Evolutionary conservation across 2,113 vertebrate species (phyloP).

Genomic region (Varanus salvator): DNA sequence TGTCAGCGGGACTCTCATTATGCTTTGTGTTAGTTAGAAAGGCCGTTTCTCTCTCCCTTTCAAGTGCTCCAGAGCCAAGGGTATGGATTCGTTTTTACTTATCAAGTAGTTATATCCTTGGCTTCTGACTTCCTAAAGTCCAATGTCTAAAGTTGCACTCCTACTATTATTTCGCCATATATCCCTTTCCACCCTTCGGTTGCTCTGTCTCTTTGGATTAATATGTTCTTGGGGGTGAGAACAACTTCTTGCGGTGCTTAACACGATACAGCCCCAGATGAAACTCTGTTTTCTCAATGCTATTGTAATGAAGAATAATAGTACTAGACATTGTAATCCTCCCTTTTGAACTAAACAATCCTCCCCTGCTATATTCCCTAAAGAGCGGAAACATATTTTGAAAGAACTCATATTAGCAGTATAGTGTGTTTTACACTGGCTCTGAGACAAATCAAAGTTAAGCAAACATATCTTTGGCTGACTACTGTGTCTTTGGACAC

Average conservation of each 20-base stretch:
- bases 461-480: constrained; percentile 74
- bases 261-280: background rate
- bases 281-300: constrained; percentile 1
- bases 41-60: background rate
- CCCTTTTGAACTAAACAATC: constrained; percentile 45
- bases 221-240: background rate
- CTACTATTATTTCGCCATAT: background rate
- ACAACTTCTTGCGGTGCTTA: constrained; percentile 8
- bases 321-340: constrained; percentile 9
- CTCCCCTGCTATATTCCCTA: constrained; percentile 30
- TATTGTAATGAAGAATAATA: constrained; percentile 29
- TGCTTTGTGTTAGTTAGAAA: background rate
- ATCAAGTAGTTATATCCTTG: background rate
- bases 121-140: constrained; percentile 4
- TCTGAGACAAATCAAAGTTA: constrained; percentile 69
- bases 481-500: constrained; percentile 63
- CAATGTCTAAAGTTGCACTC: background rate
- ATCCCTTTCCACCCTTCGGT: background rate
- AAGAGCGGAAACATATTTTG: constrained; percentile 49
- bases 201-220: constrained; percentile 24
- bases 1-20: background rate
- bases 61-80: background rate
- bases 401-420: constrained; percentile 42
- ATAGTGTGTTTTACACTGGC: constrained; percentile 48
- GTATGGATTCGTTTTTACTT: background rate